Evolutionary conservation across 2,113 vertebrate species (phyloP).

Genomic region (Diphyllodes magnificus): DNA sequence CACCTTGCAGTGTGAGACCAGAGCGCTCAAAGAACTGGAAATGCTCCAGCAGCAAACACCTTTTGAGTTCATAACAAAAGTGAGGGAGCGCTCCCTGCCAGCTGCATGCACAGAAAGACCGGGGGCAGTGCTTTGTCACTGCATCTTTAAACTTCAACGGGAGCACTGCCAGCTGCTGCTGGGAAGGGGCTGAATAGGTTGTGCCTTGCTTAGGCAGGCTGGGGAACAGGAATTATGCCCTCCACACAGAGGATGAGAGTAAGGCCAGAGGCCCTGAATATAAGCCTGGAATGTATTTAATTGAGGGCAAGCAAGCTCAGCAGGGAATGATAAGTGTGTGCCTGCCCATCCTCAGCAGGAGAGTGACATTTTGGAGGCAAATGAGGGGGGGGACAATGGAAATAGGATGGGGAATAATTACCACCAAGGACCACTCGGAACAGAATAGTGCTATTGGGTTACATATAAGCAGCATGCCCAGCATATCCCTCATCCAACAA

Average conservation of each 20-base stretch:
- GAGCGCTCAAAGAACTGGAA: background rate
- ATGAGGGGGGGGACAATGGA: slow-evolving; percentile 23
- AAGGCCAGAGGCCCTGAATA: slow-evolving; percentile 2
- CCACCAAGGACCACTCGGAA: slow-evolving; percentile 34
- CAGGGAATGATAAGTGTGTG: slow-evolving; percentile 51
- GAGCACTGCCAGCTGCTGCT: background rate
- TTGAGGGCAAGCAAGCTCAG: slow-evolving; percentile 47
- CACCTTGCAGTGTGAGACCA: background rate
- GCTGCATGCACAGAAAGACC: background rate
- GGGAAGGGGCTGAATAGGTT: background rate
- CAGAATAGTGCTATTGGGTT: slow-evolving; percentile 35
- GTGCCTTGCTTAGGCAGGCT: background rate
- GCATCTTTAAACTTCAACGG: background rate
- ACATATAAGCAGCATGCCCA: slow-evolving; percentile 27
- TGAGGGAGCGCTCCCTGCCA: background rate
- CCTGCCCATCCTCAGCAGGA: slow-evolving; percentile 44
- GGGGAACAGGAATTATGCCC: background rate
- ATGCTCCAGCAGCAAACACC: background rate
- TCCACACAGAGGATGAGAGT: background rate
- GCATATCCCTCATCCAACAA: slow-evolving; percentile 59
- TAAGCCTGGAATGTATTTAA: slow-evolving; percentile 53
- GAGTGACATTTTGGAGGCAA: slow-evolving; percentile 46
- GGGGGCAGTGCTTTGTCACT: background rate
- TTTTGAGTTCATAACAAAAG: background rate
- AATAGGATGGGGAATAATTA: slow-evolving; percentile 42